Base-by-base conservation (phyloP, 1,140 invertebrate genomes). In the Aphelinus atriplicis region DNA sequence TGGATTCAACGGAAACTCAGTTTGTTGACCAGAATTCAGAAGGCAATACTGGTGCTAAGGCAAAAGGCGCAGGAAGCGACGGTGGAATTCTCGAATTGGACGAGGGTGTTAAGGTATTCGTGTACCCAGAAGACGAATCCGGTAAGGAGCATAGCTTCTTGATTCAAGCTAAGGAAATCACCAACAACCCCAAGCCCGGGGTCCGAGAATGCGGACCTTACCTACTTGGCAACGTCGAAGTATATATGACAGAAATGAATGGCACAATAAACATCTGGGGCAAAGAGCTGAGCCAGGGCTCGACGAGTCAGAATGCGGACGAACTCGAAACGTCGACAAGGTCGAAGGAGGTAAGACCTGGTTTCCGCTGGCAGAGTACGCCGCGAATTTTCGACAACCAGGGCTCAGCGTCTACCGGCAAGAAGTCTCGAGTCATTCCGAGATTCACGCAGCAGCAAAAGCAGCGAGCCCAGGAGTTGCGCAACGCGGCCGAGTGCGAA, bases 261-360 rank as follows among this genome's bases (percentile, higher is more conserved):
- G 86, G 86, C 5, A 88, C 83, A 0, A 84, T 88, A 26, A 87
- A 85, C 51, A 84, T 88, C 75, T 88, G 85, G 85, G 86, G 87
- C 5, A 87, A 87, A 81, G 85, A 88, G 79, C 81, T 86, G 74
- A 50, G 7, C 10, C 63, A 77, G 53, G 10, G 2, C 3, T 43
- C 51, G 3, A 68, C 46, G 1, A 66, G 3, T 10, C 78, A 80
- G 45, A 75, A 77, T 50, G 71, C 72, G 7, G 78, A 80, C 5
- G 84, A 84, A 2, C n/a, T 77, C 10, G 80, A 83, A 43, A 55
- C 62, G 1, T 81, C 63, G 7, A 62, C 51, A 68, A 74, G 76
- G 60, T 72, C 75, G 1, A 76, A 72, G 10, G 65, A 67, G 47
- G 42, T 51, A 6, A 71, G 45, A 68, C 5, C 64, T 3, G 53